Evolutionary conservation across 2,888 invertebrate genomes (phyloP), one percentile per base, ranked within the genome.

Genomic region (Bruchidius siliquastri): DNA sequence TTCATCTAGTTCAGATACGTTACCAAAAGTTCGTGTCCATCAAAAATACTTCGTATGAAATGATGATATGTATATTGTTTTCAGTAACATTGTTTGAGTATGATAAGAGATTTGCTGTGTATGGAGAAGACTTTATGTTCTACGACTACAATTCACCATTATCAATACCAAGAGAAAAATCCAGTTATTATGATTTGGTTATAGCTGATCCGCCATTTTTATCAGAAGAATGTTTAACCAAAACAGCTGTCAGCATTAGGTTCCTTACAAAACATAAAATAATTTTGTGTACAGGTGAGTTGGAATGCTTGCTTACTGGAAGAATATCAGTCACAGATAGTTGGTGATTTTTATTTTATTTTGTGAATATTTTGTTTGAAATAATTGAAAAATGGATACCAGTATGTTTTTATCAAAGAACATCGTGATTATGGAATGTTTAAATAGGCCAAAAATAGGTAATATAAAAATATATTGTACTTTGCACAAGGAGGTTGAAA

Each of bases 161-260:
- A 18, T 89, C 91, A 71, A 82, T 95, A 20, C 91, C 93, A 0
- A 84, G 88, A 49, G 90, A 92, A 18, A 86, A 91, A 20, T 80
- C 87, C 0, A 87, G 87, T 22, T 84, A 87, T 70, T 97, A 92
- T 85, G 95, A 97, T 86, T 84, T 98, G 22, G 93, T 98, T 0
- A 88, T 99, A 72, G 96, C 94, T 0, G 98, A 99, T 87, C 98
- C 99, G 0, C 99, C 99, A 0, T 98, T 98, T 86, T 88, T 99
- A 1, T 94, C 97, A 0, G 93, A 96, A 79, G 98, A 98, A 84
- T 98, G 98, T 86, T 89, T 98, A 71, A 89, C 91, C 0, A 97
- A 97, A 88, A 93, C 93, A 0, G 90, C 95, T 0, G 87, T 91
- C 74, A 96, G 96, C 0, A 90, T 97, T 0, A 92, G 91, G 79